These are phyloP conservation scores for Leptinotarsa defecta DNA, from an alignment of 1,140 invertebrate species.

Conservation along the genomic window DNA sequence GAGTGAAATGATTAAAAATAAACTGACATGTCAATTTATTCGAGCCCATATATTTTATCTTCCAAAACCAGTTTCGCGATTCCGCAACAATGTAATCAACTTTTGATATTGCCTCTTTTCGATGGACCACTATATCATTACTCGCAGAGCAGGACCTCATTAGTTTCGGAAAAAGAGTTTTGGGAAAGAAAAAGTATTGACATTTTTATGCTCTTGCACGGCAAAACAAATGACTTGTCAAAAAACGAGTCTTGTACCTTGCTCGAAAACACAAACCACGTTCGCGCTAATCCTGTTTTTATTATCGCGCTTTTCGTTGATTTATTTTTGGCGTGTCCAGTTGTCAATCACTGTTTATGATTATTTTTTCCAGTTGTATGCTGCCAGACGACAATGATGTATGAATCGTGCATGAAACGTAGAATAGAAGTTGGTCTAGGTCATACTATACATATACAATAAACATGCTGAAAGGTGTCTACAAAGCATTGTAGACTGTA, in stretches of 20 bases:
- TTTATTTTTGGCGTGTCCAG: not conserved
- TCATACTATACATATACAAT: no score
- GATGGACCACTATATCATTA: slow-evolving; percentile 3
- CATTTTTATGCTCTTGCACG: slow-evolving; percentile 17
- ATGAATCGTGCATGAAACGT: not conserved
- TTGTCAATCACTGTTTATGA: slow-evolving; percentile 3
- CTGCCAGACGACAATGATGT: not conserved
- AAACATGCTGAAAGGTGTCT: no score
- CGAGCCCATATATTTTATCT: slow-evolving; percentile 10
- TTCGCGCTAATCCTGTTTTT: slow-evolving; percentile 11
- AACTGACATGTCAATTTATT: slow-evolving; percentile 28
- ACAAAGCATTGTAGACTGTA: no score
- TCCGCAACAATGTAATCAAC: slow-evolving; percentile 22
- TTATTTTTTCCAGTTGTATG: not conserved
- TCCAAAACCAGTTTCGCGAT: slow-evolving; percentile 8
- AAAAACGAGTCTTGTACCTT: slow-evolving; percentile 16
- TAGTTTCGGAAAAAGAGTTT: not conserved
- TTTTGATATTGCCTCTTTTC: slow-evolving; percentile 14
- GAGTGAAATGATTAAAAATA: slow-evolving; percentile 10
- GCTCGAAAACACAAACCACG: slow-evolving; percentile 8
- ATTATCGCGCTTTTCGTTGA: not conserved
- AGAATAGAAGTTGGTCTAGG: no score
- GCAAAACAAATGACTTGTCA: slow-evolving; percentile 23
- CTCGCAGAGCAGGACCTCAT: not conserved
- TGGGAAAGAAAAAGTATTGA: not conserved